Percentiles rank a stretch among this genome's conserved stretches.
Conservation (phyloP, 2,888 invertebrate genomes). For the Cataglyphis altisquamis region DNA sequence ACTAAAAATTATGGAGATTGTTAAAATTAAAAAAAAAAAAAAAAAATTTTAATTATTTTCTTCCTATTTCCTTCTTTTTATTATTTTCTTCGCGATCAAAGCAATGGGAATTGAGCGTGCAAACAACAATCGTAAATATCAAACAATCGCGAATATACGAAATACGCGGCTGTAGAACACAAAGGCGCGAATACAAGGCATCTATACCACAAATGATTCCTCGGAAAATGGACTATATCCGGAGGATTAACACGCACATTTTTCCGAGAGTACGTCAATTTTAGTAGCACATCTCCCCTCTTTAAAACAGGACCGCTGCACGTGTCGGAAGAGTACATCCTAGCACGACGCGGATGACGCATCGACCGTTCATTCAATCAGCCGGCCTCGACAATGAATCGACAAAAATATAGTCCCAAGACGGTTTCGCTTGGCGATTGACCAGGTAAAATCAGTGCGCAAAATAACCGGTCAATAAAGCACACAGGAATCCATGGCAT, state of each 20-base stretch:
- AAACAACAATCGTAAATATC: neutral
- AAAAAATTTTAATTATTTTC: neutral
- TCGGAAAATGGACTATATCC: slow-evolving; percentile 36
- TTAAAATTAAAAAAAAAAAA: neutral
- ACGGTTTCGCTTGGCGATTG: slow-evolving; percentile 44
- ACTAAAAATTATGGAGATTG: neutral
- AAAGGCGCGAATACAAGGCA: slow-evolving; percentile 4
- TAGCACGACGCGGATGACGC: slow-evolving; percentile 15
- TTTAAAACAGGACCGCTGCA: neutral
- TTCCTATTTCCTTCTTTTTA: neutral
- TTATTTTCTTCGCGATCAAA: neutral
- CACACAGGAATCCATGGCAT: slow-evolving; percentile 63
- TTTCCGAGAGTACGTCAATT: slow-evolving; percentile 21
- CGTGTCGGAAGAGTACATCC: neutral
- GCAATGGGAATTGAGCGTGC: neutral
- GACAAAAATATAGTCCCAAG: neutral
- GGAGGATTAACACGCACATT: slow-evolving; percentile 3
- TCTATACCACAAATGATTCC: neutral
- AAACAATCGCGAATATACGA: neutral
- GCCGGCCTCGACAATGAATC: slow-evolving; percentile 40
- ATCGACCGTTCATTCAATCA: slow-evolving; percentile 47
- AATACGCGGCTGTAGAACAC: neutral
- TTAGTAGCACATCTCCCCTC: neutral
- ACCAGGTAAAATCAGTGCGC: slow-evolving; percentile 56
- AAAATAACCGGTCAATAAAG: slow-evolving; percentile 68